These are phyloP conservation scores for Agelaius phoeniceus DNA, from an alignment of 2,113 vertebrate genomes.

Conservation along the genomic window DNA sequence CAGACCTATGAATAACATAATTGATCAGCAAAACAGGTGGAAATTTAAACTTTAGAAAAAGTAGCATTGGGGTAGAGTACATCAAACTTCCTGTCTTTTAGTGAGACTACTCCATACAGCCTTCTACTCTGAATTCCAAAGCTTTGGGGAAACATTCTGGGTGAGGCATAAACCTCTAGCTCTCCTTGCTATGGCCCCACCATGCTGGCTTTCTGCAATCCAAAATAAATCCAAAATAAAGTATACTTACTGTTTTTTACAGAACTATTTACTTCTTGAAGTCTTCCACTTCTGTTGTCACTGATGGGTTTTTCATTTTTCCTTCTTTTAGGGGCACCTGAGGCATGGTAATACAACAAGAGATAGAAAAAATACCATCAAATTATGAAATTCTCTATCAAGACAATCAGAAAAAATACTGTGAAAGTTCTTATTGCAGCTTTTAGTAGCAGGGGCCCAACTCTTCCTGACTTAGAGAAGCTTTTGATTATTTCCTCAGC, in stretches of 20 bases:
- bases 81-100: neutral
- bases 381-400: neutral
- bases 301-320: neutral
- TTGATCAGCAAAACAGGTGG: neutral
- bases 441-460: neutral
- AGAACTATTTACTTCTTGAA: neutral
- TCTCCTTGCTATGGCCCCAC: neutral
- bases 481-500: neutral
- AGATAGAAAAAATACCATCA: neutral
- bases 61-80: neutral
- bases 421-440: neutral
- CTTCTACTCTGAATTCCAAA: neutral
- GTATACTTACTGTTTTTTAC: neutral
- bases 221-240: neutral
- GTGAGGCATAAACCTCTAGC: neutral
- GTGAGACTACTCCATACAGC: neutral
- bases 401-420: neutral
- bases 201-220: neutral
- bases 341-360: neutral
- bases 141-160: neutral
- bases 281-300: neutral
- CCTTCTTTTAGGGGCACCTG: neutral
- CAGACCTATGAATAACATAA: neutral
- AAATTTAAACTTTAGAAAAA: neutral
- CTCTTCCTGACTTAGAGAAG: neutral